Evolutionary conservation across 2,113 vertebrate genomes (phyloP).

Genomic region (Oreochromis aureus): DNA sequence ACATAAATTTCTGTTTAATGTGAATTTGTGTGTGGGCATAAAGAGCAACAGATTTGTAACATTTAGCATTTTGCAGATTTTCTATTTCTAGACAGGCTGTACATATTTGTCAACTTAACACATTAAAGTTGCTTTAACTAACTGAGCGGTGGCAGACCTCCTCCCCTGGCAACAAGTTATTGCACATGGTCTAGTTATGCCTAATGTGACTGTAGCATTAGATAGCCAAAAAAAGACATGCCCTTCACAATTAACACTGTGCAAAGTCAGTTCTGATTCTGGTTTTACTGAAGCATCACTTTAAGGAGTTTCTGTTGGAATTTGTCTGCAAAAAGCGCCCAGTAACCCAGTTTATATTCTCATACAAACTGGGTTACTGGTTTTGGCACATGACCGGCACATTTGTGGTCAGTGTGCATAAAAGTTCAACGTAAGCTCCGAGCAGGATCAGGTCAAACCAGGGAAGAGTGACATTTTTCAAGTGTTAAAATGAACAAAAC

Average conservation of each 20-base stretch:
- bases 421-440: conserved; percentile 13
- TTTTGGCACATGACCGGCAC: conserved; percentile 2
- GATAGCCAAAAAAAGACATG: not conserved
- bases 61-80: not conserved
- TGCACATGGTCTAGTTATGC: not conserved
- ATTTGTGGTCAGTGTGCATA: not conserved
- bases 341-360: not conserved
- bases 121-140: not conserved
- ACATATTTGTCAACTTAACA: not conserved
- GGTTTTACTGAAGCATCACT: not conserved
- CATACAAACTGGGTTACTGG: conserved; percentile 1
- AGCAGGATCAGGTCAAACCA: not conserved
- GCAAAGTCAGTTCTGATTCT: conserved; percentile 6
- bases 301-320: not conserved
- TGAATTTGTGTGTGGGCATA: not conserved
- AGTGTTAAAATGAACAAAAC: not conserved
- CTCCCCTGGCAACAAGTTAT: not conserved
- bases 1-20: not conserved
- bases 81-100: not conserved
- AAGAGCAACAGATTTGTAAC: not conserved
- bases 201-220: not conserved
- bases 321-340: not conserved
- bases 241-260: not conserved
- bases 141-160: not conserved
- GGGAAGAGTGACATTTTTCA: not conserved